These are phyloP conservation scores for Coleophora deauratella DNA, from an alignment of 2,888 invertebrate genomes.

Conservation along the genomic window DNA sequence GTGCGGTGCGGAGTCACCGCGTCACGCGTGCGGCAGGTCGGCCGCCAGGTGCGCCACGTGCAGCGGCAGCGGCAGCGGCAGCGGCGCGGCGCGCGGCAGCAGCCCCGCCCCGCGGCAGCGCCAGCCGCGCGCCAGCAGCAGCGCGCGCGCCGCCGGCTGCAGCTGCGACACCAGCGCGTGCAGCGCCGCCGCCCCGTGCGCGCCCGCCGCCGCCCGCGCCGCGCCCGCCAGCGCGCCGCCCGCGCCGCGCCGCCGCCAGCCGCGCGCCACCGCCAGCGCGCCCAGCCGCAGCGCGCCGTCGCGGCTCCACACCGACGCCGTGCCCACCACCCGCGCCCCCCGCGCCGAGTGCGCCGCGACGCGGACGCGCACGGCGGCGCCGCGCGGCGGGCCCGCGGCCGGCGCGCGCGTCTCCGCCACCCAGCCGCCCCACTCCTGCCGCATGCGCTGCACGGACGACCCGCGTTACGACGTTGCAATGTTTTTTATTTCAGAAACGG, in stretches of 20 bases:
- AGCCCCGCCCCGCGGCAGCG: no score
- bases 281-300: not conserved
- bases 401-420: conserved; percentile 36
- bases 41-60: conserved; percentile 1
- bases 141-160: no score
- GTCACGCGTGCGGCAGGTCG: not conserved
- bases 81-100: conserved; percentile 1
- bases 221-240: no score
- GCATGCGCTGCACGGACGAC: conserved; percentile 29
- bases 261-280: no score
- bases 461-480: not conserved
- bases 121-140: no score
- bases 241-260: no score
- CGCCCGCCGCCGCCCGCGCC: not conserved
- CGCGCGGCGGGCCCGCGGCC: conserved; percentile 10
- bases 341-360: not conserved
- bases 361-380: not conserved
- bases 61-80: conserved; percentile 6
- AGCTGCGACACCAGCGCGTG: no score
- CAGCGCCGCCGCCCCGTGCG: not conserved
- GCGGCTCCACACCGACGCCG: not conserved
- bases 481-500: not conserved
- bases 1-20: no score
- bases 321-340: not conserved
- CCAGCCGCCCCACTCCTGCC: conserved; percentile 72